Evolutionary conservation across 2,888 invertebrate genomes (phyloP).

Genomic region (Desoria tigrina): DNA sequence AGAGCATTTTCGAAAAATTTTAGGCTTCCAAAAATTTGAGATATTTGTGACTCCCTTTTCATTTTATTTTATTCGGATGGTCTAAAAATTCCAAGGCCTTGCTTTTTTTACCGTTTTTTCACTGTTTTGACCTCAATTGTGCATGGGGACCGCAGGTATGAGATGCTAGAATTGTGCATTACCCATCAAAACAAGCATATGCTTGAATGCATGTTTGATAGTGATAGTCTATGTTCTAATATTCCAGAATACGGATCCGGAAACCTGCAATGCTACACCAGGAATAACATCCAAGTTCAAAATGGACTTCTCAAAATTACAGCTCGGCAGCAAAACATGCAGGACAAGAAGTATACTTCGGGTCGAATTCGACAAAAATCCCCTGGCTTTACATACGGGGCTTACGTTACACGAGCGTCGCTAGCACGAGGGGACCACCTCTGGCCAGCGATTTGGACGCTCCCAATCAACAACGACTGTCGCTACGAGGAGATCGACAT

Average conservation of each 20-base stretch:
- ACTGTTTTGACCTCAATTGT: no score
- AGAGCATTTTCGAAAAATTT: no score
- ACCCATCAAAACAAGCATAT: not conserved
- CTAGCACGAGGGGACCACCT: constrained; percentile 49
- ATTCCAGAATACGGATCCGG: constrained; percentile 40
- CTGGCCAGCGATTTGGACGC: constrained; percentile 48
- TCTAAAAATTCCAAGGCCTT: no score
- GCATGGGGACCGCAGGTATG: no score
- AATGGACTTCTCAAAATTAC: constrained; percentile 46
- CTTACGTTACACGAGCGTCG: constrained; percentile 47
- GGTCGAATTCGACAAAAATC: constrained; percentile 42
- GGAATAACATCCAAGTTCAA: constrained; percentile 43
- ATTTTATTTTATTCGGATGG: no score
- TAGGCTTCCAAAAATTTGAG: no score
- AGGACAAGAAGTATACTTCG: constrained; percentile 46
- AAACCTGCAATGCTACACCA: constrained; percentile 49
- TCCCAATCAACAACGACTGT: constrained; percentile 42
- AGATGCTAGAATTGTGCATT: no score
- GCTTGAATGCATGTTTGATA: not conserved
- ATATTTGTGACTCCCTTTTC: no score
- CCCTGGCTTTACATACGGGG: constrained; percentile 45
- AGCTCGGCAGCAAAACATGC: constrained; percentile 35
- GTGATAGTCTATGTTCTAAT: not conserved
- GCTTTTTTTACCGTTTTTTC: no score
- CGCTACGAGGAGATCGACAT: constrained; percentile 53